Evolutionary conservation across 2,113 vertebrate species (phyloP), one percentile per base, ranked within the genome.

Genomic region (Takifugu bimaculatus): DNA sequence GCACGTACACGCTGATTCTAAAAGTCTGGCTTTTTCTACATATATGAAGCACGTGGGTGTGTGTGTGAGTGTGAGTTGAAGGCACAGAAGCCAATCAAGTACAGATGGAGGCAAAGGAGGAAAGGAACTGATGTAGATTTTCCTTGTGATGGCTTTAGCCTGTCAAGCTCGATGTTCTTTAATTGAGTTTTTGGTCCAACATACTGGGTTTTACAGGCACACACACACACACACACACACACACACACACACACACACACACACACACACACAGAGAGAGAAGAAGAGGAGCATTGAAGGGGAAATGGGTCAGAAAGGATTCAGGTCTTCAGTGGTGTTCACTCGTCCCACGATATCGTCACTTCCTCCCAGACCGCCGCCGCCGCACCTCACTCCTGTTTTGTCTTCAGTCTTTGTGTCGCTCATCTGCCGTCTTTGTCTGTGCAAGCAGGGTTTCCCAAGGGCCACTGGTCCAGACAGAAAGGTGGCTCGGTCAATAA

Each of bases 291-390:
- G 70, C 78, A 70, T 54, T 63, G 56, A 48, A 55, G 60, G 28
- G 44, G 60, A 83, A 76, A 58, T 67, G 78, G 84, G 74, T 80
- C 74, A 72, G 72, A 74, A 76, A 72, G 47, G 29, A 70, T 72
- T 70, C 35, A 32, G 63, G 50, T 59, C 29, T 9, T 72, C 72
- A 80, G 74, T 64, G 52, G 69, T 50, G 20, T 59, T 53, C 65
- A 47, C 65, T 60, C n/a, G 58, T 60, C 54, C 62, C 15, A 29
- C 63, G 59, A 70, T 51, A 25, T 63, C 55, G 74, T 81, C 50
- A 70, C 72, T 81, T 85, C 75, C 80, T 70, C 57, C 51, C 61
- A 61, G 62, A n/a, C n/a, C 71, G 70, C 39, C 69, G 60, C 50
- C 48, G 56, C 68, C 72, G 76, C 65, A 55, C 69, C 58, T 54